These are phyloP conservation scores for Brienomyrus longianalis DNA, from an alignment of 2,113 vertebrate species.

Conservation along the genomic window DNA sequence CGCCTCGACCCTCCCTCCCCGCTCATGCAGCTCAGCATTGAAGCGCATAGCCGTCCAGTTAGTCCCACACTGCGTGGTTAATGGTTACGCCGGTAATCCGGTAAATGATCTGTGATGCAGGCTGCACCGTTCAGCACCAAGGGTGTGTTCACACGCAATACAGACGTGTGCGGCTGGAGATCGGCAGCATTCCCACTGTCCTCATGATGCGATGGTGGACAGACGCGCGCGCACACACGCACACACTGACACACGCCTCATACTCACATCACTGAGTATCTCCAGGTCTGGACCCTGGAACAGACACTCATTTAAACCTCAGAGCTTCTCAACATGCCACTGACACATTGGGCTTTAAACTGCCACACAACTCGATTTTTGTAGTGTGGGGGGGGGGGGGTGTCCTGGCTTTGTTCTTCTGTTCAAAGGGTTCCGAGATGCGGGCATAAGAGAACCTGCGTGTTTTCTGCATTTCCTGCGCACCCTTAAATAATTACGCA, in stretches of 20 bases:
- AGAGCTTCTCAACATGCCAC: slow-evolving; percentile 12
- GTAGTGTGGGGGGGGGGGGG: neutral
- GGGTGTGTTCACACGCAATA: neutral
- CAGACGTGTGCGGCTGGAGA: neutral
- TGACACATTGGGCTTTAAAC: neutral
- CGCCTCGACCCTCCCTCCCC: slow-evolving; percentile 38
- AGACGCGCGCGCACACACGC: slow-evolving; percentile 9
- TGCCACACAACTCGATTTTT: neutral
- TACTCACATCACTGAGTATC: slow-evolving; percentile 75
- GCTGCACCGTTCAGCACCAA: neutral
- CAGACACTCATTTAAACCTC: slow-evolving; percentile 56
- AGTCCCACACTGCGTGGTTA: neutral
- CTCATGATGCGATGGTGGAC: neutral
- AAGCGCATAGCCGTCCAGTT: neutral
- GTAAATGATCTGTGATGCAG: neutral
- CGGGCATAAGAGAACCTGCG: neutral
- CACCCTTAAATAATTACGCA: too few relatives aligned
- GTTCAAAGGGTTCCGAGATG: neutral
- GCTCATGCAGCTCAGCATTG: slow-evolving; percentile 10
- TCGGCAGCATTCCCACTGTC: neutral
- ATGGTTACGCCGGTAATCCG: neutral
- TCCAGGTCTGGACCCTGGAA: slow-evolving; percentile 72
- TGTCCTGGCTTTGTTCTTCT: neutral
- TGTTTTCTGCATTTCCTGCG: too few relatives aligned
- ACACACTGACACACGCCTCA: slow-evolving; percentile 37